Base-by-base conservation (phyloP, 2,888 invertebrate genomes). In the Baccha elongata region DNA sequence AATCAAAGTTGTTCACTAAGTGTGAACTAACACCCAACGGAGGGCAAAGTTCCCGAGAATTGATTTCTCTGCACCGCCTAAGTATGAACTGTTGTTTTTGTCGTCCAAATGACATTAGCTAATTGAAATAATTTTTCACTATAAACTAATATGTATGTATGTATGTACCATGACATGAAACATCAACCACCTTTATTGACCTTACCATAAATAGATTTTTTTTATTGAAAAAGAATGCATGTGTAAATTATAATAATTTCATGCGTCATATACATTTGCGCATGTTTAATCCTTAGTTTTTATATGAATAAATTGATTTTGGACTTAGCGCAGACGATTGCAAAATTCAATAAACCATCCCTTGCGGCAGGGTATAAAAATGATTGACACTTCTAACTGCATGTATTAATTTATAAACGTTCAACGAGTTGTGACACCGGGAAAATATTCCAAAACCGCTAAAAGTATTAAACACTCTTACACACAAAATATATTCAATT, bases 271-370 rank as follows among this genome's bases (percentile, higher is more conserved):
- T 48, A 13, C 44, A 44, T 19, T 26, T 48, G 53, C 46, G 35
- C 53, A n/a, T 21, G 19, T 40, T 21, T 44, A 17, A n/a, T 11
- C 13, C 19, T 5, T 35, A n/a, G 37, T 62, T 26, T 15, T 48
- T 44, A 8, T 64, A 5, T 40, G n/a, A 23, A 35, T 50, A 55
- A 65, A 79, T 79, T 67, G 72, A 72, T 73, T 79, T 55, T 55
- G 15, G 50, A 13, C 37, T 50, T 42, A 48, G 21, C 23, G 1
- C n/a, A 19, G 23, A 62, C 50, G 10, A 52, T 13, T 44, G 53
- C 19, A 40, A 48, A 76, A 71, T 55, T 68, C 3, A 71, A 65
- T 40, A 42, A 65, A 44, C 42, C 32, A 6, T 42, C n/a, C 3
- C 58, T 23, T 2, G 21, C 15, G 17, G 3, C 2, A 26, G 50